Evolutionary conservation across 1,140 invertebrate genomes (phyloP), one percentile per base, ranked within the genome.

Genomic region (Pseudoatta argentina): DNA sequence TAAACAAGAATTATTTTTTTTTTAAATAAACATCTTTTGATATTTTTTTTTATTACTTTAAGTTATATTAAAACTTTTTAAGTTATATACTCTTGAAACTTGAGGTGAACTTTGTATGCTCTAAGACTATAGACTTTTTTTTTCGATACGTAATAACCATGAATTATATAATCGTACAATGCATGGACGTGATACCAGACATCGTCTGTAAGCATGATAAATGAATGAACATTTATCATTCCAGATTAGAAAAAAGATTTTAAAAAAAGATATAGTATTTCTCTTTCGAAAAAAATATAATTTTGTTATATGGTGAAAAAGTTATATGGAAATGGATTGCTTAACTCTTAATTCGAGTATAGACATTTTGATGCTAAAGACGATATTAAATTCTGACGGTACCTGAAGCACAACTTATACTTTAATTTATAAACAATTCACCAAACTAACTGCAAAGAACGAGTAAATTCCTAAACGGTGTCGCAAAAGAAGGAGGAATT

Each of bases 391-490:
- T 24, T 34, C 21, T 30, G 27, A 24, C 24, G 10, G 44, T n/a
- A 53, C 0, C 16, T 24, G 59, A 24, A n/a, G 55, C 21, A 18
- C 21, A 18, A 12, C 5, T 21, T 48, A 3, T 44, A 39, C 61
- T 85, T 85, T 51, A 88, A 88, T 88, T 88, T 76, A 88, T 89
- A 86, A 88, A 89, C 77, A 63, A 76, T 51, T 86, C 73, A 39
- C 12, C 30, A 21, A 39, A 30, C 14, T 14, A 24, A 21, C 51
- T 51, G 24, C 81, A 55, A 27, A 18, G 48, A 18, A 44, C 16
- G 39, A n/a, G 53, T 86, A 86, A 88, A 89, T 86, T 81, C 39
- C 27, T 76, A 57, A 51, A 44, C 44, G 34, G 39, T 53, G 79
- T 39, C 44, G 57, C 63, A 55, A 82, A 75, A 48, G 59, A 64